Evolutionary conservation across 2,797 vertebrate genomes (phyloP).

Genomic region (Acrossocheilus fasciatus): DNA sequence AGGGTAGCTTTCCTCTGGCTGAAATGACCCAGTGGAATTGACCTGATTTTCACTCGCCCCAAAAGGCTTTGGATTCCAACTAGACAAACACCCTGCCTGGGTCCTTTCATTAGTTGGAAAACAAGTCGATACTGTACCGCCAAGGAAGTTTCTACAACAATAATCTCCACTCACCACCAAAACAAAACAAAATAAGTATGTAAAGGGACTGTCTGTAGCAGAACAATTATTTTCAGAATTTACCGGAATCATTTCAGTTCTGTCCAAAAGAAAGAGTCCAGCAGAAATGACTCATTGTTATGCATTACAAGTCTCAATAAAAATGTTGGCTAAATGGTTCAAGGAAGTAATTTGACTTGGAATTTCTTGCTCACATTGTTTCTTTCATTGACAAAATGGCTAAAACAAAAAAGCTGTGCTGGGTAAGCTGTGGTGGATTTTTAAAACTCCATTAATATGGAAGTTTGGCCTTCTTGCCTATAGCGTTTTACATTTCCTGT

Average conservation of each 20-base stretch:
- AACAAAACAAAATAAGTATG: constrained; percentile 20
- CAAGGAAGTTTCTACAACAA: constrained; percentile 46
- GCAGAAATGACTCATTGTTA: constrained; percentile 23
- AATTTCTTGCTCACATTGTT: constrained; percentile 16
- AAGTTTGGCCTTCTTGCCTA: constrained; percentile 64
- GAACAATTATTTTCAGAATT: constrained; percentile 25
- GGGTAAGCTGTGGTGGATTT: neutral
- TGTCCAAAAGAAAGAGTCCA: constrained; percentile 31
- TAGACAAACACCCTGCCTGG: constrained; percentile 41
- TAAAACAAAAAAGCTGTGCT: neutral
- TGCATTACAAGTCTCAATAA: constrained; percentile 7
- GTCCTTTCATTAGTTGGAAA: constrained; percentile 30
- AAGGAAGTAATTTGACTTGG: constrained; percentile 14
- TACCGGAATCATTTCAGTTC: constrained; percentile 3
- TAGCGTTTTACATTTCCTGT: constrained; percentile 54
- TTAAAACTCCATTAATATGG: constrained; percentile 67
- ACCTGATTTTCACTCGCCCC: constrained; percentile 63
- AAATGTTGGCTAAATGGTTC: neutral
- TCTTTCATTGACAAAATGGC: constrained; percentile 5
- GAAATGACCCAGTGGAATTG: constrained; percentile 50
- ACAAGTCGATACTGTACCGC: constrained; percentile 19
- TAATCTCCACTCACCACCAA: constrained; percentile 22
- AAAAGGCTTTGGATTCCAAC: constrained; percentile 41
- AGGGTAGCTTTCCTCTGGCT: constrained; percentile 50
- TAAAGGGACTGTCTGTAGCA: constrained; percentile 29